phyloP scores from a whole-genome alignment of 2,113 vertebrate genomes.

The Xiphorhynchus elegans region DNA sequence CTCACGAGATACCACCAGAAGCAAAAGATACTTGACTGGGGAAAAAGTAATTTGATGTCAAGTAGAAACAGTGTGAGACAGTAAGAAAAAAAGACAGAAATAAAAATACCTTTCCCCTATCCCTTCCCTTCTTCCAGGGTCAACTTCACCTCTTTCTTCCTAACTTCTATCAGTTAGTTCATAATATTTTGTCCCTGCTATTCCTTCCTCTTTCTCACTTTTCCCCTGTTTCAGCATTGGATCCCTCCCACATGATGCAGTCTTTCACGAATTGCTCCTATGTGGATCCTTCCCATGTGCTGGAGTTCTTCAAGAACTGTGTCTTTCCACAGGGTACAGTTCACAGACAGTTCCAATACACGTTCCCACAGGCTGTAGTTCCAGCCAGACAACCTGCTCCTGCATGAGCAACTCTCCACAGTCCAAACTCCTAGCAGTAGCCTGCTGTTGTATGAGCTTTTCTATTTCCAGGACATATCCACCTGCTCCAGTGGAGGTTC shows the following conservation, averaged over 20 bases:
- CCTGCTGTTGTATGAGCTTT: rapidly evolving
- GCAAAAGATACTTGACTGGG: neutral
- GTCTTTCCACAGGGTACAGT: neutral
- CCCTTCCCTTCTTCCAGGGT: neutral
- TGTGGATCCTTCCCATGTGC: neutral
- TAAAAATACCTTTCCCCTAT: neutral
- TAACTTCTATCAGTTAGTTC: neutral
- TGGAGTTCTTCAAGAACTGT: neutral
- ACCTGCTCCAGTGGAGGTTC: neutral
- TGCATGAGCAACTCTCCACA: neutral
- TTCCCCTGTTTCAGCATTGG: neutral
- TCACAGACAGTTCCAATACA: neutral
- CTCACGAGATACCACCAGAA: neutral
- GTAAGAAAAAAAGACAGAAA: neutral
- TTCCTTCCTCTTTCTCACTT: neutral
- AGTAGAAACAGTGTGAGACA: neutral
- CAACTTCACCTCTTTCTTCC: neutral
- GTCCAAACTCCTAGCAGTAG: neutral
- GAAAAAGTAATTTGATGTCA: neutral
- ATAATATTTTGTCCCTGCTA: neutral
- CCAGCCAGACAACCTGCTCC: neutral
- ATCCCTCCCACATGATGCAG: neutral
- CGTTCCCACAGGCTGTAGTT: rapidly evolving
- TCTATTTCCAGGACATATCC: neutral
- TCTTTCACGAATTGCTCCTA: neutral